These are phyloP conservation scores for Aphelenchoides avenae DNA, from an alignment of 1,140 invertebrate species.

Conservation along the genomic window DNA sequence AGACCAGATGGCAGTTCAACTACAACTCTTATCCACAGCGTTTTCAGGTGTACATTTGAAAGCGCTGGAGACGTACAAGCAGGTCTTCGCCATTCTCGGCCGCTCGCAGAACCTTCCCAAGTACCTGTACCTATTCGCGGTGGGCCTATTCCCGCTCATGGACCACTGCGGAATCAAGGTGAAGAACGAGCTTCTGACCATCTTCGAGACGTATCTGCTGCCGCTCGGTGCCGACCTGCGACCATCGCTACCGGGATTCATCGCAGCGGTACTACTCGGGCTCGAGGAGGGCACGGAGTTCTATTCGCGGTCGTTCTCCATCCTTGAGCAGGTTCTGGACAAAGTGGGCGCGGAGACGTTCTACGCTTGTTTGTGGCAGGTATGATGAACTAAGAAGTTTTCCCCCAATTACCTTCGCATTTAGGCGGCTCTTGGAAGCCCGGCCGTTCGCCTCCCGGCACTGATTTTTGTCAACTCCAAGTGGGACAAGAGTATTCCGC, in stretches of 20 bases:
- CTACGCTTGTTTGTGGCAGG: constrained; percentile 82
- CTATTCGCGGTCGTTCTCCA: constrained; percentile 74
- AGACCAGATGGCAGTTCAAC: neutral
- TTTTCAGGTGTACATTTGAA: constrained; percentile 76
- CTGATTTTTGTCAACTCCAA: constrained; percentile 76
- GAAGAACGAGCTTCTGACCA: constrained; percentile 73
- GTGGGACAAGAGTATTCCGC: constrained; percentile 72
- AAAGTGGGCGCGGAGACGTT: constrained; percentile 76
- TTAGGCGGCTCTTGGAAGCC: constrained; percentile 72
- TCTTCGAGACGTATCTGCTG: constrained; percentile 88
- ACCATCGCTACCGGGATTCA: constrained; percentile 79
- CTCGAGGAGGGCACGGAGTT: constrained; percentile 86
- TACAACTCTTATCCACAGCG: constrained; percentile 5
- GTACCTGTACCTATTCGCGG: constrained; percentile 63
- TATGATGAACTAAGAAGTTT: constrained; percentile 24
- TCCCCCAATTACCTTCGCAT: neutral
- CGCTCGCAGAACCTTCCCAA: constrained; percentile 72
- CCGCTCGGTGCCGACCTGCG: constrained; percentile 74
- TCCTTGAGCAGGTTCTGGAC: constrained; percentile 75
- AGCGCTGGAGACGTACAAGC: constrained; percentile 85
- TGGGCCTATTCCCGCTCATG: constrained; percentile 80
- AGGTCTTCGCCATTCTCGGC: constrained; percentile 85
- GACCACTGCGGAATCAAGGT: constrained; percentile 79
- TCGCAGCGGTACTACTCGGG: constrained; percentile 77
- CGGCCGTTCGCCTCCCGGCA: constrained; percentile 76